phyloP scores from a whole-genome alignment of 2,113 vertebrate genomes.

The Mormyrus iriodes region DNA sequence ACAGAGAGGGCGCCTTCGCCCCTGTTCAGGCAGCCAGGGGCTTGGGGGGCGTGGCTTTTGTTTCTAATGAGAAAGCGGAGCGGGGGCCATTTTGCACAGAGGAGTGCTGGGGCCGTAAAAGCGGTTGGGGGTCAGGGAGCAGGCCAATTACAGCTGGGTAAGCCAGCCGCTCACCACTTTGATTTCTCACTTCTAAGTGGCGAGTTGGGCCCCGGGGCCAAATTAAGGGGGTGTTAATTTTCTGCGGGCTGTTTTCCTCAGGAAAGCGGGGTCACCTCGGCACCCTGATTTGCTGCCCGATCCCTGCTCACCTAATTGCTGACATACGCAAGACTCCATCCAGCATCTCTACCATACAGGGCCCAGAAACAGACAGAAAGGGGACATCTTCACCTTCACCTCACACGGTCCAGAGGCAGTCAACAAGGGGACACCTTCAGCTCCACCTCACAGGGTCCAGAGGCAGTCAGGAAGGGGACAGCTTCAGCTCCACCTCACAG shows the following conservation, averaged over 20 bases:
- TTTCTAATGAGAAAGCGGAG: constrained; percentile 92
- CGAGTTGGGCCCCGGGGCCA: constrained; percentile 67
- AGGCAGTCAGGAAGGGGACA: neutral
- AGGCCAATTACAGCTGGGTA: constrained; percentile 95
- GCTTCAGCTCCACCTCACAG: neutral
- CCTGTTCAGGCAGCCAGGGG: constrained; percentile 24
- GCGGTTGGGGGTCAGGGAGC: constrained; percentile 82
- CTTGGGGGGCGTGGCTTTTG: constrained; percentile 46
- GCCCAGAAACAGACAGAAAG: neutral
- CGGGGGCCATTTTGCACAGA: constrained; percentile 92
- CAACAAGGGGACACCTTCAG: neutral
- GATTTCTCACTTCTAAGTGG: constrained; percentile 87
- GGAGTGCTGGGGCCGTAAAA: constrained; percentile 82
- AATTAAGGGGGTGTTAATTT: constrained; percentile 91
- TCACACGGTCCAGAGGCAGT: neutral
- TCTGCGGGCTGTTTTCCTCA: constrained; percentile 64
- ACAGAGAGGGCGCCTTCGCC: neutral
- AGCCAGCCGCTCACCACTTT: constrained; percentile 75
- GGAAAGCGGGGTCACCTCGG: constrained; percentile 32
- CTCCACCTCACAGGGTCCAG: neutral
- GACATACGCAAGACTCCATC: constrained; percentile 19
- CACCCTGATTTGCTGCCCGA: constrained; percentile 16
- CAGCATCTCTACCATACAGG: neutral
- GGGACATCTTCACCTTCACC: neutral
- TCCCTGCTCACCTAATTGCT: constrained; percentile 42